Evolutionary conservation across 2,888 invertebrate genomes (phyloP), one percentile per base, ranked within the genome.

Genomic region (Hyppa rectilinea): DNA sequence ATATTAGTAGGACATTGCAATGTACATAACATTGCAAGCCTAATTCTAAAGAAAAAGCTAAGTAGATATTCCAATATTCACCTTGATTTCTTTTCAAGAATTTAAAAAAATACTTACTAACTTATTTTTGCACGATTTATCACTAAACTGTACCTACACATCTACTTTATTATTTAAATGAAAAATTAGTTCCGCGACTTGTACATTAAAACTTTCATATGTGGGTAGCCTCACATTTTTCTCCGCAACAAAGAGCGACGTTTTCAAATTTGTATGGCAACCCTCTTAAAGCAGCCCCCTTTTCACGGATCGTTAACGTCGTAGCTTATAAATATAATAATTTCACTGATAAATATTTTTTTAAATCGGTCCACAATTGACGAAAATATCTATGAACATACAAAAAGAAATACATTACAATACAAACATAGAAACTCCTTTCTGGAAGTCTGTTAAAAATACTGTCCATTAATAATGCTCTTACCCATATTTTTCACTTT

Each of bases 131-230:
- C 5, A 34, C 12, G 1, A 31, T 71, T 34, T 10, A 43, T 5
- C 23, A 45, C 9, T 31, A 38, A 1, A 23, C 4, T n/a, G 1
- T 23, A n/a, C n/a, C n/a, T n/a, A 45, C 20, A 14, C 1, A 26
- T 45, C 29, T 40, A 29, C 56, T 49, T n/a, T 20, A n/a, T 26
- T 23, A n/a, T 26, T 3, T 34, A 50, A 60, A 72, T 66, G 60
- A 63, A 63, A 78, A 61, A 67, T 64, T 67, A 0, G 68, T 68
- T 53, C 59, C 34, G 43, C 56, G 58, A 73, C 43, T 78, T 45
- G 38, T 73, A 29, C 73, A 64, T 78, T 73, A 65, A 65, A 78
- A 78, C 56, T 78, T 68, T 26, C 36, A 26, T 67, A 56, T 60
- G 45, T 50, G 53, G 45, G 40, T 47, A 69, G 38, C 38, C 58